phyloP scores from a whole-genome alignment of 2,888 invertebrate genomes.

The Hyles lineata region DNA sequence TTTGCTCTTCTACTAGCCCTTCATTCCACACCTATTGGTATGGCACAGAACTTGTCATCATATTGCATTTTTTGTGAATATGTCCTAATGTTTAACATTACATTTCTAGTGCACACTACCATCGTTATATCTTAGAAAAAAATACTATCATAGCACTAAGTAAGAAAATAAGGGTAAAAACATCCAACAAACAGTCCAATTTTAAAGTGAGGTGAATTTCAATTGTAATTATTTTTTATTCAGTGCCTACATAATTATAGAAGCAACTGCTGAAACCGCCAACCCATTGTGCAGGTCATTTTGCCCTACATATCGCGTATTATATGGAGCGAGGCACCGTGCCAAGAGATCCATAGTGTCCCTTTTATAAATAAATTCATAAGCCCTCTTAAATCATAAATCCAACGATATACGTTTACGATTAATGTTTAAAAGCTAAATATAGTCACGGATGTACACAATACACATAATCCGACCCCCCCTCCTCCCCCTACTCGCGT shows the following conservation, averaged over 20 bases:
- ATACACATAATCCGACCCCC: slow-evolving; percentile 7
- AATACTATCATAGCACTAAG: no score
- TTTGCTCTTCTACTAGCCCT: no score
- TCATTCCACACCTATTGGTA: no score
- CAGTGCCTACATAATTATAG: slow-evolving; percentile 7
- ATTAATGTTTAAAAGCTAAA: slow-evolving; percentile 21
- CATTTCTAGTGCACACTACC: neutral
- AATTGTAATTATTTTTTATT: neutral
- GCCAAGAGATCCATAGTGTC: neutral
- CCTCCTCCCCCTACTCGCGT: neutral
- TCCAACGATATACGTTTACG: slow-evolving; percentile 2
- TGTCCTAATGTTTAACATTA: no score
- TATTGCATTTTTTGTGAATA: no score
- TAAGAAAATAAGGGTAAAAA: neutral
- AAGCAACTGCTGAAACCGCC: slow-evolving; percentile 2
- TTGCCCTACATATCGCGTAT: slow-evolving; percentile 7
- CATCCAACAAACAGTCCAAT: neutral
- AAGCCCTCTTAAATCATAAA: slow-evolving; percentile 13
- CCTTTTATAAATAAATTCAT: slow-evolving; percentile 26
- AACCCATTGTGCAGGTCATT: slow-evolving; percentile 21
- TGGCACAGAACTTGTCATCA: no score
- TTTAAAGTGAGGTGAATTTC: neutral
- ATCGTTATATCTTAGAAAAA: neutral
- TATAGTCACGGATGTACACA: slow-evolving; percentile 17
- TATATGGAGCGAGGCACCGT: slow-evolving; percentile 6